phyloP scores from a whole-genome alignment of 2,797 vertebrate species.

The Karalla daura region DNA sequence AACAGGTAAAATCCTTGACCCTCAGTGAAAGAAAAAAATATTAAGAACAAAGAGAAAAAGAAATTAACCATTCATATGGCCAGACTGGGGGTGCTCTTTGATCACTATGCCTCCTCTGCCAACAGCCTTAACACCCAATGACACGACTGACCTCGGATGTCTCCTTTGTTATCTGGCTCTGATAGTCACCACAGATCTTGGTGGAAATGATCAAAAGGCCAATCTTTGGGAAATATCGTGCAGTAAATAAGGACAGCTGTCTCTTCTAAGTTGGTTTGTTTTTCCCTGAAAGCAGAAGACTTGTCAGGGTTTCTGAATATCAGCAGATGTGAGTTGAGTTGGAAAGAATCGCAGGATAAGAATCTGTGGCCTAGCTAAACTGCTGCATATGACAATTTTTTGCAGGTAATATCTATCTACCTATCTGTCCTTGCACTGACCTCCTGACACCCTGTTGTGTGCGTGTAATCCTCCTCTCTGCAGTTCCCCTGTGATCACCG shows the following conservation, averaged over 20 bases:
- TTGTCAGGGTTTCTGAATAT: constrained; percentile 43
- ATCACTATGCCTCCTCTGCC: constrained; percentile 50
- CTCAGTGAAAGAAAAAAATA: constrained; percentile 18
- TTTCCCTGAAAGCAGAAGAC: constrained; percentile 30
- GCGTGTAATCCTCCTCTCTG: constrained; percentile 13
- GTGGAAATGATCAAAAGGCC: constrained; percentile 59
- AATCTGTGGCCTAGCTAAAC: constrained; percentile 3
- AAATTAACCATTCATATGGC: constrained; percentile 63
- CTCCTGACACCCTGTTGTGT: constrained; percentile 11
- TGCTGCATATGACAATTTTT: neutral
- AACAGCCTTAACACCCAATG: constrained; percentile 35
- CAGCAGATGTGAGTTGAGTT: constrained; percentile 15
- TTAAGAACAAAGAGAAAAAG: constrained; percentile 22
- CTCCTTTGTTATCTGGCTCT: constrained; percentile 53
- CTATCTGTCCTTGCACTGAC: constrained; percentile 1
- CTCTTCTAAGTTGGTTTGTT: constrained; percentile 55
- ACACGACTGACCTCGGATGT: constrained; percentile 65
- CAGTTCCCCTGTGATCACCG: constrained; percentile 2
- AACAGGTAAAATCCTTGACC: constrained; percentile 64
- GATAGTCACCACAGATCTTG: constrained; percentile 54
- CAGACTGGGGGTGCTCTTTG: constrained; percentile 62
- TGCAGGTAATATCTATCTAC: constrained; percentile 8
- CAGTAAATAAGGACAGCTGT: constrained; percentile 59
- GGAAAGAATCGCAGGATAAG: constrained; percentile 22
- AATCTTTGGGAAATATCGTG: constrained; percentile 55